Percentiles rank a stretch among this genome's conserved stretches.
Evolutionary conservation across 2,113 vertebrate genomes (phyloP).

Genomic region (Paralichthys olivaceus): DNA sequence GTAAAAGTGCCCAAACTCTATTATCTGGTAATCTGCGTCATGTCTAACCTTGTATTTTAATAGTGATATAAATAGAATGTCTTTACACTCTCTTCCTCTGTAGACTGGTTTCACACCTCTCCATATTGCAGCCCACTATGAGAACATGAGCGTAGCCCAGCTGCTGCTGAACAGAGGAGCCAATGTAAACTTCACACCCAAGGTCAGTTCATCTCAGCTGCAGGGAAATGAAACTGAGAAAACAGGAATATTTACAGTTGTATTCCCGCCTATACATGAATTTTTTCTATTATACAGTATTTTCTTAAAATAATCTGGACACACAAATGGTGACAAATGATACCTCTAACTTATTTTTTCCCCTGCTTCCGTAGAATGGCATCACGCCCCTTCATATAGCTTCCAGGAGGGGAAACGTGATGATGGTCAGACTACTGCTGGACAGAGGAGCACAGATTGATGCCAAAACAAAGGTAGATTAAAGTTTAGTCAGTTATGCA

Average conservation of each 20-base stretch:
- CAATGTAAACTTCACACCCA: conserved; percentile 96
- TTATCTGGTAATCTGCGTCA: background rate
- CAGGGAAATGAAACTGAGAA: background rate
- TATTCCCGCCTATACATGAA: background rate
- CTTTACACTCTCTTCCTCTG: conserved; percentile 34
- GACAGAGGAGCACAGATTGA: conserved; percentile 96
- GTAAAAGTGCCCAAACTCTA: background rate
- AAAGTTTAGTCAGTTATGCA: background rate
- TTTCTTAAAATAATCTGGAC: no score
- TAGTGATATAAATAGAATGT: conserved; percentile 4
- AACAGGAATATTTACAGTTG: background rate
- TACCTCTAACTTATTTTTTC: background rate
- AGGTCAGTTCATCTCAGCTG: conserved; percentile 79
- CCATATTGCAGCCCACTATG: conserved; percentile 98
- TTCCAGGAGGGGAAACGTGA: conserved; percentile 93
- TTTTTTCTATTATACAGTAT: background rate
- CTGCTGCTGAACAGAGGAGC: conserved; percentile 94
- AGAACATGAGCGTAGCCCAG: conserved; percentile 96
- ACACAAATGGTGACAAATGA: background rate
- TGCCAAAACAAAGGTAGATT: conserved; percentile 92
- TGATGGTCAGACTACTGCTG: conserved; percentile 97
- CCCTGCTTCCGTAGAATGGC: conserved; percentile 86
- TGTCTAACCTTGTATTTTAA: conserved; percentile 5
- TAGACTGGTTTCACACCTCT: conserved; percentile 98
- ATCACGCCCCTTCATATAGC: conserved; percentile 98